Base-by-base conservation (phyloP, 1,140 invertebrate genomes). In the Drosophila setifemur region DNA sequence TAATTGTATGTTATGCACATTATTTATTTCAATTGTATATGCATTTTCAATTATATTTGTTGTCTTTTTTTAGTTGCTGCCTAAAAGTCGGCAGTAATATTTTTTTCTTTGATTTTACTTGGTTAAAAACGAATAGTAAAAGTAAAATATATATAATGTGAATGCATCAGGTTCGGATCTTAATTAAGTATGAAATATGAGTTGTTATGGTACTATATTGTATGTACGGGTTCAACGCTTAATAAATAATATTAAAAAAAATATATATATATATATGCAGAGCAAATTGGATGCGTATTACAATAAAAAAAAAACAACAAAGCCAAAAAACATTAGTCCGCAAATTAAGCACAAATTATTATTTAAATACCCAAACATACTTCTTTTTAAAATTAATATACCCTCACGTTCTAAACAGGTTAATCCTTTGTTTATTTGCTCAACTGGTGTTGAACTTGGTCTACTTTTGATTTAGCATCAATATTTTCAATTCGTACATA, bases 371-470 rank as follows among this genome's bases (percentile, higher is more conserved):
- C 9, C 44, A 12, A n/a, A 8, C n/a, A 44, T 2, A 26, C 7
- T 11, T 40, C 0, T 26, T 12, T 16, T 12, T 26, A 19, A 12
- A 44, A 21, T 11, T 16, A 39, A 1, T 8, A 29, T 49, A 28
- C 3, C 11, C n/a, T n/a, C 0, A 7, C 19, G n/a, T n/a, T n/a
- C n/a, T n/a, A n/a, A n/a, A n/a, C n/a, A n/a, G n/a, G 12, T 37
- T 37, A 3, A 14, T 4, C 2, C 7, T 21, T 48, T 35, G 5
- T 21, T 12, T 60, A 31, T 55, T 82, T 73, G 35, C 19, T 42
- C 25, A 58, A 35, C 47, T 76, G 72, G 18, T 83, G 55, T 45
- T 40, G 26, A 60, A 49, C 19, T 35, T 52, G 45, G 48, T 48
- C 54, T 55, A 63, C 43, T 50, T 33, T 42, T 52, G 45, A 44